phyloP scores from a whole-genome alignment of 2,888 invertebrate species.

The Serrognathus titanus region DNA sequence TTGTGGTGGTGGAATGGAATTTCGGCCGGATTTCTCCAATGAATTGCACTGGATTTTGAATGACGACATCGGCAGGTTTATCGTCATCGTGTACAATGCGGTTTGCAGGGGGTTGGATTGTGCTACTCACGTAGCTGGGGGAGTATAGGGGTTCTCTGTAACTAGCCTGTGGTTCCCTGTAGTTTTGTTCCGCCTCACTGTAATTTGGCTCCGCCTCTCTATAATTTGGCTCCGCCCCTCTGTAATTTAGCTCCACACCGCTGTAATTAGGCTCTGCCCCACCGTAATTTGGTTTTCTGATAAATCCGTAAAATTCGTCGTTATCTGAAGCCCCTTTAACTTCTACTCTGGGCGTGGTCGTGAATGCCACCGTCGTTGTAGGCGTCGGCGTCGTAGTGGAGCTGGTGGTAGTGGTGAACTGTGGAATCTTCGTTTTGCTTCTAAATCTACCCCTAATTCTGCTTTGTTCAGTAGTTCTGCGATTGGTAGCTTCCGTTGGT shows the following conservation, averaged over 20 bases:
- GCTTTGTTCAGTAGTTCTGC: too few relatives aligned
- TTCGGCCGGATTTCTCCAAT: slow-evolving; percentile 44
- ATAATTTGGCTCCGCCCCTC: slow-evolving; percentile 10
- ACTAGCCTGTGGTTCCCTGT: not conserved
- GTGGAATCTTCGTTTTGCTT: too few relatives aligned
- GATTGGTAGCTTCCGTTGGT: too few relatives aligned
- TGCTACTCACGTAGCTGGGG: not conserved
- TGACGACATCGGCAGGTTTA: slow-evolving; percentile 14
- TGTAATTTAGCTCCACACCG: slow-evolving; percentile 9
- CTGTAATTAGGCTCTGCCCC: slow-evolving; percentile 12
- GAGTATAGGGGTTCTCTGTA: not conserved
- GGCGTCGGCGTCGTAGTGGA: too few relatives aligned
- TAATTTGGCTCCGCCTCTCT: slow-evolving; percentile 42
- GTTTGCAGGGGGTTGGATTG: not conserved
- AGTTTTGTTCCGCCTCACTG: slow-evolving; percentile 22
- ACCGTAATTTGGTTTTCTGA: slow-evolving; percentile 49
- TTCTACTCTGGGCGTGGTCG: slow-evolving; percentile 28
- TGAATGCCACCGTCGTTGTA: too few relatives aligned
- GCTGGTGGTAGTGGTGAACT: too few relatives aligned
- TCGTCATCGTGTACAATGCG: slow-evolving; percentile 6
- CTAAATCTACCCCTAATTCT: too few relatives aligned
- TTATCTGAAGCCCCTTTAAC: slow-evolving; percentile 22
- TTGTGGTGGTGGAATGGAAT: slow-evolving; percentile 30
- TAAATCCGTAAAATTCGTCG: slow-evolving; percentile 52
- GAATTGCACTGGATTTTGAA: slow-evolving; percentile 32